Evolutionary conservation across 2,113 vertebrate genomes (phyloP).

Genomic region (Elachura formosa): DNA sequence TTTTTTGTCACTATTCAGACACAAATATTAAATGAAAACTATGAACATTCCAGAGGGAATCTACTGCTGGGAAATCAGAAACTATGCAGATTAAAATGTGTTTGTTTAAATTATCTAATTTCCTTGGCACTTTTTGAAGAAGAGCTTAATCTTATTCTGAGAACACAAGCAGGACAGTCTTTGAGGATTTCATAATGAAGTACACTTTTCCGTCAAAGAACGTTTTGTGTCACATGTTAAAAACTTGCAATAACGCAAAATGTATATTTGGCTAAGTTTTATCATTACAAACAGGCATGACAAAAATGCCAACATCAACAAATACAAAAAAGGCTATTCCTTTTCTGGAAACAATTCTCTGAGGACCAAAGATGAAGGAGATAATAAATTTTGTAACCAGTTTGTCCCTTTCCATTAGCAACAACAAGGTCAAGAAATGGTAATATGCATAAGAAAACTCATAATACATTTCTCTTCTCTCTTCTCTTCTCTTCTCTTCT

Average conservation of each 20-base stretch:
- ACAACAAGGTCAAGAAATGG: neutral
- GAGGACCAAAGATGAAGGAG: neutral
- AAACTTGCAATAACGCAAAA: neutral
- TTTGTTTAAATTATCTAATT: neutral
- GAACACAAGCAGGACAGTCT: neutral
- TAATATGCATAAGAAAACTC: neutral
- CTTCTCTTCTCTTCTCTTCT: neutral
- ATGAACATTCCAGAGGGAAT: neutral
- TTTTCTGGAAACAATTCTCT: neutral
- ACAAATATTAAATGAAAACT: neutral
- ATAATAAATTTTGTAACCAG: neutral
- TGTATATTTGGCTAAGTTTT: neutral
- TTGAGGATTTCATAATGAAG: neutral
- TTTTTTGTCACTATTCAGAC: neutral
- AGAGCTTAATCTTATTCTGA: neutral
- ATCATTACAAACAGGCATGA: neutral
- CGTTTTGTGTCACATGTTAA: neutral
- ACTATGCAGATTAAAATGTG: neutral
- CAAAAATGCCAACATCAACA: neutral
- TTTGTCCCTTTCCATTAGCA: neutral
- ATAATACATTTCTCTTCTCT: neutral
- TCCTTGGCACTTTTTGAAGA: neutral
- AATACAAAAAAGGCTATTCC: neutral
- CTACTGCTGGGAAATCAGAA: neutral
- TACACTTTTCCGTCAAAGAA: neutral